Evolutionary conservation across 2,888 invertebrate species (phyloP), one percentile per base, ranked within the genome.

Genomic region (Andrena trimmerana): DNA sequence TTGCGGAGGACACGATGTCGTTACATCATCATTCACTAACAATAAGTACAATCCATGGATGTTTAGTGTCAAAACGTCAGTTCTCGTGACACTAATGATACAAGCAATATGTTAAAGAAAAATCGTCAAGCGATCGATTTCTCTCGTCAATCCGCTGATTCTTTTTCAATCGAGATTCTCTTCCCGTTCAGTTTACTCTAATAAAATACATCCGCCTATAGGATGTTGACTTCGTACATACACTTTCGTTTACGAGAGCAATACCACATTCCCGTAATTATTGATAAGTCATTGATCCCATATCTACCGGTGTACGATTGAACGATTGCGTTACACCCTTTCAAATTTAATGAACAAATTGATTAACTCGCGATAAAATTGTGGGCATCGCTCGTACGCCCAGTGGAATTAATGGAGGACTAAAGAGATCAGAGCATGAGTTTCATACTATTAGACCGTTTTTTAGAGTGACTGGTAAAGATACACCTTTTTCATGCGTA

Each of bases 401-500:
- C 24, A 42, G 27, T 20, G 31, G 67, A 72, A 42, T 71, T 66
- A 65, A 65, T 59, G 52, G 36, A 16, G 60, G 66, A 42, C 42
- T 59, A 50, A 33, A 36, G 5, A 20, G n/a, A 24, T 48, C 48
- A 6, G 20, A n/a, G 31, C n/a, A n/a, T 33, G 29, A 8, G 24
- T 66, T 75, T 20, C 54, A 20, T 3, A 16, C 33, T 68, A 33
- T 73, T 69, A 54, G 10, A 78, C 10, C 54, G 52, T 63, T 60
- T 67, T 20, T 7, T 24, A 27, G 10, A 4, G 24, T 48, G 50
- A 24, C 29, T 29, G 33, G 36, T 33, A n/a, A 33, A 29, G 24
- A 31, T 8, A 27, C 24, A 59, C 6, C n/a, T 33, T 50, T 42
- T 63, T 65, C 33, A 7, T 33, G 20, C 31, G n/a, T 8, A 4